A percentile compares a stretch with the other conserved stretches of the same genome.
These are phyloP conservation scores for Macroteleia sp. DNA, from an alignment of 2,888 invertebrate genomes.

Conservation along the genomic window DNA sequence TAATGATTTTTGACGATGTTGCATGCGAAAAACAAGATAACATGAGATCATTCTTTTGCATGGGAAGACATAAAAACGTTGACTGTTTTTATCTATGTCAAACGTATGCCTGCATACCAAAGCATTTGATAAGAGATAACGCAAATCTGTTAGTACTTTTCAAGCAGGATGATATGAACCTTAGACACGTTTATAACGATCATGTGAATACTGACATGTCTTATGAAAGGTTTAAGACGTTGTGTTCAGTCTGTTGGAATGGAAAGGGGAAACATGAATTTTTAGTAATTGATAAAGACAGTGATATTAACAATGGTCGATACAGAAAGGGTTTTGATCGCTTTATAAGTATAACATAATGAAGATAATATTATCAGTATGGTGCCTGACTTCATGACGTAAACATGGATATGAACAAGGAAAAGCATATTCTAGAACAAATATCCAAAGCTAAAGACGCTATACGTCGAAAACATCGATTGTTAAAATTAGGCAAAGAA, in stretches of 20 bases:
- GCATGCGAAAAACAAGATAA: conserved; percentile 64
- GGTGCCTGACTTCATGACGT: background rate
- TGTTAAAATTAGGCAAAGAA: conserved; percentile 17
- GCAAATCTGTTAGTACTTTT: background rate
- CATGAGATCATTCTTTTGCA: conserved; percentile 58
- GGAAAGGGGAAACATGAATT: background rate
- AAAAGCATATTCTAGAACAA: conserved; percentile 7
- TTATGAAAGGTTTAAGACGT: conserved; percentile 62
- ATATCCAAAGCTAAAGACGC: conserved; percentile 17
- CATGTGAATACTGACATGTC: conserved; percentile 1
- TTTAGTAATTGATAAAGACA: background rate
- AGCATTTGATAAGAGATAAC: background rate
- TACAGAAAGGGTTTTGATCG: background rate
- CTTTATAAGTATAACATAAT: background rate
- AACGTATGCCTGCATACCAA: background rate
- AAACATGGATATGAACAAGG: conserved; percentile 1
- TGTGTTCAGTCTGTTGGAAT: background rate
- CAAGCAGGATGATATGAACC: background rate
- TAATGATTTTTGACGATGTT: conserved; percentile 80
- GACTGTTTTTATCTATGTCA: conserved; percentile 57
- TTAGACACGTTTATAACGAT: background rate
- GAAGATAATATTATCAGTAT: background rate
- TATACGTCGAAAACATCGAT: conserved; percentile 21
- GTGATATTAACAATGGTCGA: background rate
- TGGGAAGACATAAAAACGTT: conserved; percentile 65